Evolutionary conservation across 2,888 invertebrate species (phyloP).

Genomic region (Crematogaster levior): DNA sequence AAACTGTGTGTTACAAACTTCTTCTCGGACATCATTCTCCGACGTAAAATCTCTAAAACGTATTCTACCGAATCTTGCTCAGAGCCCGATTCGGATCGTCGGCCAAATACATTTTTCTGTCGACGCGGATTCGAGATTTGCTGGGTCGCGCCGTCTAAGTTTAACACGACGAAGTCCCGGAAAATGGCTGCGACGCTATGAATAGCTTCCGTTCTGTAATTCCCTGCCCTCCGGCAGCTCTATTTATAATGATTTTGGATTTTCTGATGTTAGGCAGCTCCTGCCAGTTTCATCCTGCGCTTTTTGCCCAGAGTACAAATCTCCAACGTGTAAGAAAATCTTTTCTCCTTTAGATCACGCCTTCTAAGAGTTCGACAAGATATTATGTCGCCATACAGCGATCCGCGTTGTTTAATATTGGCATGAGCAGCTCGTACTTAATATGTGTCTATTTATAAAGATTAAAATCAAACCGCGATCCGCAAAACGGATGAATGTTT

Average conservation of each 20-base stretch:
- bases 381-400: background rate
- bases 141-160: conserved; percentile 77
- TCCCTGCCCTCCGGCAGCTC: conserved; percentile 74
- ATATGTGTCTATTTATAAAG: conserved; percentile 37
- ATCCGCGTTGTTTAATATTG: conserved; percentile 13
- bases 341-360: background rate
- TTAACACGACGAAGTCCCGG: conserved; percentile 80
- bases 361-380: background rate
- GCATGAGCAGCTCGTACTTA: conserved; percentile 32
- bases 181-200: conserved; percentile 82
- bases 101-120: conserved; percentile 68
- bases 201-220: conserved; percentile 78
- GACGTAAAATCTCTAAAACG: background rate
- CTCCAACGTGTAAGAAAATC: background rate
- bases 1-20: background rate
- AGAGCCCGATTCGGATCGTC: conserved; percentile 10
- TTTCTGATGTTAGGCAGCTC: conserved; percentile 16
- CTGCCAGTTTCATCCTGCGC: conserved; percentile 5
- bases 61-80: background rate
- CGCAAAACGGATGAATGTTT: conserved; percentile 10
- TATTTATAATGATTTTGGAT: conserved; percentile 74
- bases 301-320: background rate
- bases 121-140: conserved; percentile 62
- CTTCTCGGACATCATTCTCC: background rate
- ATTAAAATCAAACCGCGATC: conserved; percentile 19